Percentiles rank a stretch among this genome's conserved stretches.
These are phyloP conservation scores for Penaeus indicus DNA, from an alignment of 1,140 invertebrate species.

Conservation along the genomic window DNA sequence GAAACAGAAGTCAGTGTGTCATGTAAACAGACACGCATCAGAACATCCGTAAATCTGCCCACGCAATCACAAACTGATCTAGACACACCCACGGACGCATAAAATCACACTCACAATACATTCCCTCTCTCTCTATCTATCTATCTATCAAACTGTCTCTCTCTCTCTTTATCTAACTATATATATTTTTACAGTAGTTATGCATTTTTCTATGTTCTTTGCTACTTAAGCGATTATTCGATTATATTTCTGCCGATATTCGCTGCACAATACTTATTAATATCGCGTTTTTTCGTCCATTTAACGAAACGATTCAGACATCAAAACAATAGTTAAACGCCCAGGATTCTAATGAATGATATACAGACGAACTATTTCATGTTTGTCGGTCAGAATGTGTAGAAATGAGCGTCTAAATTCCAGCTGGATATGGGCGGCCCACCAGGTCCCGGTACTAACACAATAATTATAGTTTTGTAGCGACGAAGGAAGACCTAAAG, in stretches of 20 bases:
- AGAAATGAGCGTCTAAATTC: slow-evolving; percentile 62
- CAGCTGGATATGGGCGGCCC: slow-evolving; percentile 60
- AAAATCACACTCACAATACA: too few species aligned
- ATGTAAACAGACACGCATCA: too few species aligned
- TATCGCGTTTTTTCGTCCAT: background rate
- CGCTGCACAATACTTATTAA: background rate
- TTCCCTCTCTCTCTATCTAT: background rate
- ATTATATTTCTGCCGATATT: background rate
- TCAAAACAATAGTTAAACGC: slow-evolving; percentile 13
- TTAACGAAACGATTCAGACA: background rate
- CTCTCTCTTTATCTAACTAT: background rate
- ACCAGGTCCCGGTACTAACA: slow-evolving; percentile 61
- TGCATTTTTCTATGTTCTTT: too few species aligned
- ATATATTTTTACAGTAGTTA: background rate
- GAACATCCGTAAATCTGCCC: too few species aligned
- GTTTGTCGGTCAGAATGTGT: slow-evolving; percentile 61
- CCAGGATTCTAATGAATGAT: slow-evolving; percentile 31
- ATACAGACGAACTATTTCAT: slow-evolving; percentile 54
- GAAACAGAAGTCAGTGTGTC: too few species aligned
- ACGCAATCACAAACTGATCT: too few species aligned
- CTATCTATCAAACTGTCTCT: background rate
- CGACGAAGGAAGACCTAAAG: slow-evolving; percentile 56
- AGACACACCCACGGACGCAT: too few species aligned
- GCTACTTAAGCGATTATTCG: background rate
- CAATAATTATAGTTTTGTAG: slow-evolving; percentile 63